Base-by-base conservation (phyloP, 2,113 vertebrate species). In the Morphnarchus princeps region DNA sequence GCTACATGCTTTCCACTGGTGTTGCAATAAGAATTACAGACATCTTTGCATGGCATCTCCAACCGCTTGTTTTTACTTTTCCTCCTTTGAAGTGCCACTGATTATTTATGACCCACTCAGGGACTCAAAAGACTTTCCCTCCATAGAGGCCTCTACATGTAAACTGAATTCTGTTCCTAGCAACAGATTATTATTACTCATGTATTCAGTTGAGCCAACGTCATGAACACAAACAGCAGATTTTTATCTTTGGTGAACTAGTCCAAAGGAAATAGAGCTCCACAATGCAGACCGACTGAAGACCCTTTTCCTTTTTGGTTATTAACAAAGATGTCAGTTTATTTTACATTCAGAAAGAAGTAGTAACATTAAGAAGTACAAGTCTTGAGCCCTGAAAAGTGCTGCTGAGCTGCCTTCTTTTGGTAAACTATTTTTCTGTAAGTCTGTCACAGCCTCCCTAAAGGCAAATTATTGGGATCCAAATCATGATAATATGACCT, bases 171-270 rank as follows among this genome's bases (percentile, higher is more conserved):
- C 82, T 95, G 57, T 40, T 97, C 90, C 92, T 93, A 96, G 93
- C 95, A 97, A 96, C 74, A 38, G 62, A 93, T 90, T 57, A 24
- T 79, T 81, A 95, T 87, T 96, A 93, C 93, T 92, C 88, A 67
- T 59, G 76, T 57, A 5, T 70, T 61, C 58, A 89, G 73, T 26
- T 8, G 24, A 87, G 80, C 71, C 87, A 87, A 84, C 31, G 1
- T 55, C 87, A 55, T 16, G 49, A 87, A 80, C 50, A 94, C 66
- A 83, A 95, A 93, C 3, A 0, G 72, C 79, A 94, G 97, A 95
- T 95, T 93, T 96, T 95, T 89, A 96, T 97, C 95, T 94, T 21
- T 28, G 17, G 31, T 52, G n/a, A 87, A 29, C 58, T 16, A 69
- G 34, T 69, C 85, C 71, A 80, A 82, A 83, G 87, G 82, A 95